phyloP scores from a whole-genome alignment of 2,113 vertebrate species.

The Noturus placidus region DNA sequence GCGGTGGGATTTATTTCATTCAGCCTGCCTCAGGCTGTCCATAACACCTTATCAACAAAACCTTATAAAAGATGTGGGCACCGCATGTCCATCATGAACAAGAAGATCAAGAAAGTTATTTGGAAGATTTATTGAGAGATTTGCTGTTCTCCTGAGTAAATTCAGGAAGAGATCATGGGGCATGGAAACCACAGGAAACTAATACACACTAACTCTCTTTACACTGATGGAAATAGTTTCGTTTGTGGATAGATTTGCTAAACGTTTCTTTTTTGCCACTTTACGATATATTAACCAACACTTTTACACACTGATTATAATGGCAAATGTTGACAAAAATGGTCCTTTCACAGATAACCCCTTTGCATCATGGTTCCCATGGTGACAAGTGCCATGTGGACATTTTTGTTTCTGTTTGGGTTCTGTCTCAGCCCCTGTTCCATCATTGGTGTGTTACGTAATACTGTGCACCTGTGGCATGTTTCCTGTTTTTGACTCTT shows the following conservation, averaged over 20 bases:
- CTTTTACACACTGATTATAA: not conserved
- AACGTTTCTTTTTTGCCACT: not conserved
- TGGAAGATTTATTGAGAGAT: conserved; percentile 9
- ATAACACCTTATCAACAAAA: conserved; percentile 9
- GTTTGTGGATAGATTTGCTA: not conserved
- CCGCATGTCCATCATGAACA: conserved; percentile 11
- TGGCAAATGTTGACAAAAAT: not conserved
- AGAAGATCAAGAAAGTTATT: conserved; percentile 13
- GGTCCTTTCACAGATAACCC: not conserved
- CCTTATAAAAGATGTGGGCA: not conserved
- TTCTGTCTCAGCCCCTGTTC: not conserved
- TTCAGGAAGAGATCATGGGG: conserved; percentile 24
- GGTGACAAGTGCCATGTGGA: not conserved
- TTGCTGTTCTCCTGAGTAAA: not conserved
- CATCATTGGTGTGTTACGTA: not conserved
- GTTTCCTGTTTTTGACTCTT: not conserved
- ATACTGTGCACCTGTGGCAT: not conserved
- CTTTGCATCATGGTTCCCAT: not conserved
- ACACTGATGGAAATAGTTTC: not conserved
- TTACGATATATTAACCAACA: not conserved
- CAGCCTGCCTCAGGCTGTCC: not conserved
- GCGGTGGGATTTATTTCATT: conserved; percentile 1
- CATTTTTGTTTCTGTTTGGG: not conserved
- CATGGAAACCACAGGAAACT: conserved; percentile 19
- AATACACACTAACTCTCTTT: not conserved